Percentiles rank a stretch among this genome's conserved stretches.
These are phyloP conservation scores for Colinus virginianus DNA, from an alignment of 2,113 vertebrate species.

Conservation along the genomic window DNA sequence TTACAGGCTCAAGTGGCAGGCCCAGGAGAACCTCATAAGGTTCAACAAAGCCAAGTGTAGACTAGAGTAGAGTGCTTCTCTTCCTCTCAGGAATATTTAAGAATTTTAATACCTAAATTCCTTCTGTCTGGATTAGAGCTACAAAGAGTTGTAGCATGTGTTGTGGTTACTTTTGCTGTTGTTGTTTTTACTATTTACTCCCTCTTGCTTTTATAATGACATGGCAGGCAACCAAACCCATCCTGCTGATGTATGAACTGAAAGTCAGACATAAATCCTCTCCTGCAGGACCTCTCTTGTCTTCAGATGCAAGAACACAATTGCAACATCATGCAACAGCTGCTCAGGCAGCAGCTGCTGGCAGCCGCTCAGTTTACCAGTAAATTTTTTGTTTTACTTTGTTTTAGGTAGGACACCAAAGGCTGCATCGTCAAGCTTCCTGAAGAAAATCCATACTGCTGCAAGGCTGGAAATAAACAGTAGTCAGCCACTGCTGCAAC, in stretches of 20 bases:
- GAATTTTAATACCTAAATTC: too few relatives aligned
- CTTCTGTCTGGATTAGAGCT: too few relatives aligned
- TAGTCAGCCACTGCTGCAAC: not conserved
- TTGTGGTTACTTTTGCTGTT: too few relatives aligned
- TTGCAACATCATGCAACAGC: not conserved
- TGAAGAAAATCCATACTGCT: slow-evolving; percentile 4
- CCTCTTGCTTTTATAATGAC: not conserved
- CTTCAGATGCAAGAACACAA: not conserved
- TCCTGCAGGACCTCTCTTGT: not conserved
- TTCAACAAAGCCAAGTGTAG: too few relatives aligned
- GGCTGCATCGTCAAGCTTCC: not conserved
- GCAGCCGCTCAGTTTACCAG: not conserved
- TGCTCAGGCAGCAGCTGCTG: slow-evolving; percentile 14
- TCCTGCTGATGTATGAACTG: not conserved
- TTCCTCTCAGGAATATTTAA: too few relatives aligned
- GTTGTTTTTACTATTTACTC: not conserved
- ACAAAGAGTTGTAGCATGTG: too few relatives aligned
- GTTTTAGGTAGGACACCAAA: not conserved
- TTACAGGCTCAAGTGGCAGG: not conserved
- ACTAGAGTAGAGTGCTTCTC: too few relatives aligned
- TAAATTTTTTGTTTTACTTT: not conserved
- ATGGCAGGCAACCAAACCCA: not conserved
- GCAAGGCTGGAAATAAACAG: not conserved
- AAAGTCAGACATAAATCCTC: not conserved
- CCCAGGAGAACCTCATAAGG: too few relatives aligned